Evolutionary conservation across 30 jellyfish, hydroid and myxozoan genomes (phyloP).

Genomic region (Aurelia coerulea): DNA sequence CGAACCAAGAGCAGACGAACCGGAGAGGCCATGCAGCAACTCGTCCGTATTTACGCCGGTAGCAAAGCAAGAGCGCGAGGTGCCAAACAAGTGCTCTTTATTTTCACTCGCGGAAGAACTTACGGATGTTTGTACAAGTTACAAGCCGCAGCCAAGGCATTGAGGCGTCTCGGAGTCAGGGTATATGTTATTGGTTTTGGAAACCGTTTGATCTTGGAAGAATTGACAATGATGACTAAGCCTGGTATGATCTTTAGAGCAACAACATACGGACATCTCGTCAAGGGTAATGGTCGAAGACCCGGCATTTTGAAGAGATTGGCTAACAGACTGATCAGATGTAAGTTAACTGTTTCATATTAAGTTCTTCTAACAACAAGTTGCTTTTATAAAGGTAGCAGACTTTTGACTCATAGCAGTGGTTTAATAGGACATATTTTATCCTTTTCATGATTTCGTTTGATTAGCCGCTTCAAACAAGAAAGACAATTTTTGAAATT

Average conservation of each 20-base stretch:
- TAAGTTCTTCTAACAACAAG: no score
- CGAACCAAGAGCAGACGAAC: constrained; percentile 51
- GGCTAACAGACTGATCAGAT: constrained; percentile 40
- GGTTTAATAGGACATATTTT: no score
- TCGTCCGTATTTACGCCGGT: constrained; percentile 22
- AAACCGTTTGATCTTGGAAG: constrained; percentile 49
- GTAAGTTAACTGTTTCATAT: constrained; percentile 21
- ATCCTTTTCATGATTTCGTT: no score
- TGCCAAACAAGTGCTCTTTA: constrained; percentile 46
- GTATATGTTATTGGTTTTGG: constrained; percentile 71
- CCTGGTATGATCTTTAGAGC: constrained; percentile 76
- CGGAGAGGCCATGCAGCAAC: constrained; percentile 67
- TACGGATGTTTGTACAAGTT: constrained; percentile 71
- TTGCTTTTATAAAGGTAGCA: no score
- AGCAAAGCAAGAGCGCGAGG: constrained; percentile 20
- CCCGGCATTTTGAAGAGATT: constrained; percentile 59
- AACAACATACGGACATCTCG: constrained; percentile 61
- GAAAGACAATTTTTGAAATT: no score
- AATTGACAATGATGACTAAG: constrained; percentile 68
- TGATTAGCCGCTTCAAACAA: no score
- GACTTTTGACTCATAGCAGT: no score
- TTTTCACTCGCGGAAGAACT: constrained; percentile 66
- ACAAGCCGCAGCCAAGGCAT: constrained; percentile 56
- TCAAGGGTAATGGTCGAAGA: constrained; percentile 17
- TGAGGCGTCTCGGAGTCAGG: constrained; percentile 60